phyloP scores from a whole-genome alignment of 2,888 invertebrate species.

The Leucoma salicis region DNA sequence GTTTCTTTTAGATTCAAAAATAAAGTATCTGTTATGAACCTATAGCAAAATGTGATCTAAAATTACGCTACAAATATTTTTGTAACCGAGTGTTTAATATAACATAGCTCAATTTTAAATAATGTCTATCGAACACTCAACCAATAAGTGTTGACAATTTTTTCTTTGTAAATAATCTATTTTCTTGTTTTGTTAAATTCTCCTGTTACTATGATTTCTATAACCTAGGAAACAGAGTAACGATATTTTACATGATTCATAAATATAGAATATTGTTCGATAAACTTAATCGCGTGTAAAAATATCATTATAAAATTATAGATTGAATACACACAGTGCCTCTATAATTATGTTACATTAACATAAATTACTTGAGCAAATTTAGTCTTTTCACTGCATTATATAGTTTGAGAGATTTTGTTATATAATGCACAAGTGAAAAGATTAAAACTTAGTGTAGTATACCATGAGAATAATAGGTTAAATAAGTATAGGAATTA shows the following conservation, averaged over 20 bases:
- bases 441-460: slow-evolving; percentile 73
- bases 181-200: slow-evolving; percentile 27
- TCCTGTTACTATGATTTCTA: slow-evolving; percentile 27
- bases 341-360: slow-evolving; percentile 83
- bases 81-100: slow-evolving; percentile 75
- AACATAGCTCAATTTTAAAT: slow-evolving; percentile 73
- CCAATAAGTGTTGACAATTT: slow-evolving; percentile 23
- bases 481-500: slow-evolving; percentile 58
- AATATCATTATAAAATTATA: slow-evolving; percentile 66
- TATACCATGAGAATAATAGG: slow-evolving; percentile 67
- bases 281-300: slow-evolving; percentile 60
- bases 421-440: slow-evolving; percentile 51
- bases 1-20: slow-evolving; percentile 35
- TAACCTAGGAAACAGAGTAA: slow-evolving; percentile 30
- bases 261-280: slow-evolving; percentile 47
- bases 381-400: slow-evolving; percentile 72
- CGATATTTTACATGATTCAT: slow-evolving; percentile 44
- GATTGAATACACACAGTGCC: slow-evolving; percentile 82
- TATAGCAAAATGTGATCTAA: slow-evolving; percentile 76
- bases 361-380: slow-evolving; percentile 79
- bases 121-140: slow-evolving; percentile 40
- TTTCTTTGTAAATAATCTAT: slow-evolving; percentile 19
- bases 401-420: slow-evolving; percentile 19
- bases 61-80: slow-evolving; percentile 78
- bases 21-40: slow-evolving; percentile 40